phyloP scores from a whole-genome alignment of 2,888 invertebrate species.

The Athetis lepigone region DNA sequence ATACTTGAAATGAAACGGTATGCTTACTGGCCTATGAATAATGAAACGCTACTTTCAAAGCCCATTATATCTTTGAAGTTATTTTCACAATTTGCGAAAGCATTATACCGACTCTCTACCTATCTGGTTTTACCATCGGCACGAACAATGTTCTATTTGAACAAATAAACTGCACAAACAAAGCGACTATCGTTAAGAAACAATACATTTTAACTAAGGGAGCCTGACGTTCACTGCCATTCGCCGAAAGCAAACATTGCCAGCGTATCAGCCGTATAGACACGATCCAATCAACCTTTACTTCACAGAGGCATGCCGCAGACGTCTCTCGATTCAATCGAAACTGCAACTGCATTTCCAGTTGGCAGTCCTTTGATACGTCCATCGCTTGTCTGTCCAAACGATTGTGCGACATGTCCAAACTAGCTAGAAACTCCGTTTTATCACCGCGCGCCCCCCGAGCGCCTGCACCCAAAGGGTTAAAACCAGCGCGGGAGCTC shows the following conservation, averaged over 20 bases:
- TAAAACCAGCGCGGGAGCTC: conserved; percentile 70
- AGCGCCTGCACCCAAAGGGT: conserved; percentile 59
- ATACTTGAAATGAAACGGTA: conserved; percentile 38
- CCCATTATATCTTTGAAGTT: conserved; percentile 36
- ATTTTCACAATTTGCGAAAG: conserved; percentile 48
- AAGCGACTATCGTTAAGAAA: conserved; percentile 60
- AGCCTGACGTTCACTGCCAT: conserved; percentile 62
- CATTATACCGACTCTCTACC: conserved; percentile 24
- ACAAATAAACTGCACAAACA: conserved; percentile 57
- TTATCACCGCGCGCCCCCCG: conserved; percentile 61
- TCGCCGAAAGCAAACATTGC: conserved; percentile 79
- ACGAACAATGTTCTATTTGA: conserved; percentile 58
- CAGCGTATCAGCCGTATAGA: conserved; percentile 79
- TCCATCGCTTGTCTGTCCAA: conserved; percentile 89
- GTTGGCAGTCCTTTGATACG: conserved; percentile 88
- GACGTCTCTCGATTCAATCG: conserved; percentile 88
- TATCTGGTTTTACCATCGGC: conserved; percentile 50
- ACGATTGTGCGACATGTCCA: conserved; percentile 84
- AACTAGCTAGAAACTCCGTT: conserved; percentile 70
- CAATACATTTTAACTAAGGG: conserved; percentile 63
- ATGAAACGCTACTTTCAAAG: conserved; percentile 41
- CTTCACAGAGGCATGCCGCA: conserved; percentile 85
- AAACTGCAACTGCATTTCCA: conserved; percentile 89
- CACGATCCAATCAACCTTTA: conserved; percentile 88
- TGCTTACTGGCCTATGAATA: conserved; percentile 48